Percentiles rank a stretch among this genome's conserved stretches.
phyloP scores from a whole-genome alignment of 2,113 vertebrate species.

The Epinephelus lanceolatus region DNA sequence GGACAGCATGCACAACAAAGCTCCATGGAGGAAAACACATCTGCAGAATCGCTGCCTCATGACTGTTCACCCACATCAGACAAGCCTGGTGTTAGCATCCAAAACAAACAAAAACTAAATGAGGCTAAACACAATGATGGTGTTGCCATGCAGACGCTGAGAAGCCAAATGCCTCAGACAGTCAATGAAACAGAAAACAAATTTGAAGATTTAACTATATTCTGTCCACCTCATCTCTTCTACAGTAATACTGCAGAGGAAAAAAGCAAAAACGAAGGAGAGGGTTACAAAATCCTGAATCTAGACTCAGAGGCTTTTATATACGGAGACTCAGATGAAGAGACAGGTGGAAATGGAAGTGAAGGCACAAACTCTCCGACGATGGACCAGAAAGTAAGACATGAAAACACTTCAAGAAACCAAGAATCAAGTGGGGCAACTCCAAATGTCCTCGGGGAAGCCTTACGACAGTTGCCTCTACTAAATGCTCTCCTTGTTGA shows the following conservation, averaged over 20 bases:
- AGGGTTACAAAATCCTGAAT: conserved; percentile 23
- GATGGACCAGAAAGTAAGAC: conserved; percentile 7
- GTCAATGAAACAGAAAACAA: conserved; percentile 19
- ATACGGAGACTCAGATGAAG: conserved; percentile 62
- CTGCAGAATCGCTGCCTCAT: not conserved
- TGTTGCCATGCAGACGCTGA: conserved; percentile 13
- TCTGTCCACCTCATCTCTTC: conserved; percentile 90
- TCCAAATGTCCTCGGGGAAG: conserved; percentile 48
- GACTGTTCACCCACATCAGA: conserved; percentile 16
- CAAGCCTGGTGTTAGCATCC: conserved; percentile 18
- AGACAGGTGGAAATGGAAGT: conserved; percentile 11
- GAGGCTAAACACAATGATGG: conserved; percentile 10
- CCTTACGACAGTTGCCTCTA: conserved; percentile 87
- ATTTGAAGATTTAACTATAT: conserved; percentile 71
- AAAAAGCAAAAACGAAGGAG: conserved; percentile 17
- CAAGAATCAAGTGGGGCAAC: conserved; percentile 23
- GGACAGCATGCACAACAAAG: conserved; percentile 10
- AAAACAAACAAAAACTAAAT: conserved; percentile 7
- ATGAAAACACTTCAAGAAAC: not conserved
- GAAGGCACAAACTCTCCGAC: not conserved
- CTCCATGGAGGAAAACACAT: not conserved
- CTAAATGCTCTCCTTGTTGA: conserved; percentile 91
- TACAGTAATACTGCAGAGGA: conserved; percentile 79
- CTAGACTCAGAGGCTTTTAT: conserved; percentile 40
- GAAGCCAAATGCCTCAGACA: conserved; percentile 8